Percentiles rank a stretch among this genome's conserved stretches.
phyloP scores from a whole-genome alignment of 2,797 vertebrate species.

The Danio tinwini region DNA sequence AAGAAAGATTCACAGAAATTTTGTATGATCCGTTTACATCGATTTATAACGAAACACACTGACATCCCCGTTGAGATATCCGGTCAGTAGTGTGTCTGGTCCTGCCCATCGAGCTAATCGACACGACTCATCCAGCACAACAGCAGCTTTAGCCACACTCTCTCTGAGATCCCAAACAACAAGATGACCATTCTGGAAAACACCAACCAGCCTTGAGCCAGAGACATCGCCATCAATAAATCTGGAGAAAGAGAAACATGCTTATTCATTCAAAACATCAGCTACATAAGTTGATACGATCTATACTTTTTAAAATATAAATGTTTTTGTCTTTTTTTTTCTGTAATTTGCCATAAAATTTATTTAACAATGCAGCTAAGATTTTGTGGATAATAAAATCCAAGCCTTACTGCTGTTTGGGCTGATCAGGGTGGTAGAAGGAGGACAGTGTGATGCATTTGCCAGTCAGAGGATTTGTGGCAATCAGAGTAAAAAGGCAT shows the following conservation, averaged over 20 bases:
- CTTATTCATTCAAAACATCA: neutral
- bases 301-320: too few relatives aligned
- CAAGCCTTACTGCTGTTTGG: slow-evolving; percentile 36
- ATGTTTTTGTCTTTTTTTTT: too few relatives aligned
- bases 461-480: slow-evolving; percentile 53
- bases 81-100: slow-evolving; percentile 56
- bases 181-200: slow-evolving; percentile 53
- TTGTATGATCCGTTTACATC: neutral
- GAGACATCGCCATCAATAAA: slow-evolving; percentile 55
- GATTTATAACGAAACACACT: slow-evolving; percentile 57
- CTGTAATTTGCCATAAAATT: too few relatives aligned
- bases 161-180: slow-evolving; percentile 49
- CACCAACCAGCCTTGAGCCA: slow-evolving; percentile 35
- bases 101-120: slow-evolving; percentile 61
- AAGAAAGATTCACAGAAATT: neutral
- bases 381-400: neutral
- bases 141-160: slow-evolving; percentile 33
- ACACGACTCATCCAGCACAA: slow-evolving; percentile 39
- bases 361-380: neutral
- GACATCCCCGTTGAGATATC: slow-evolving; percentile 61
- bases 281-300: too few relatives aligned
- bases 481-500: slow-evolving; percentile 51
- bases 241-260: slow-evolving; percentile 39
- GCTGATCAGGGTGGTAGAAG: slow-evolving; percentile 5
- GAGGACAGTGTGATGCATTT: slow-evolving; percentile 32